Conservation (phyloP, 2,797 vertebrate genomes). For the Cygnus olor region DNA sequence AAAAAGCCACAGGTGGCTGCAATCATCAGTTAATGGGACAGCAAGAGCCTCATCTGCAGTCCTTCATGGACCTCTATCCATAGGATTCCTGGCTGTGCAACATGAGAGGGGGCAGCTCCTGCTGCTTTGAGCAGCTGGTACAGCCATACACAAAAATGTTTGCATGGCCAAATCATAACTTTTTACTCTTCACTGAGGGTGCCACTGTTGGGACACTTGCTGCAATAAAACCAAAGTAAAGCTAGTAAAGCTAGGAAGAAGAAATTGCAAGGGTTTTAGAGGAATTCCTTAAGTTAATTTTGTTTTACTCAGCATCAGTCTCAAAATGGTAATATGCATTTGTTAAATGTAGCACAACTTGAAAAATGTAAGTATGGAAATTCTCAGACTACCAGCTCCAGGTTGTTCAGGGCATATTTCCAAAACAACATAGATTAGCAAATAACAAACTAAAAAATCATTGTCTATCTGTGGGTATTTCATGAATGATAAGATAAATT, state of each 20-base stretch:
- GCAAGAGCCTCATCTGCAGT: neutral
- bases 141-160: accelerated
- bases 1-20: neutral
- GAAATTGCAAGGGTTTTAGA: neutral
- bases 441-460: neutral
- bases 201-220: neutral
- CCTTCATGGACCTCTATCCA: neutral
- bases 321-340: neutral
- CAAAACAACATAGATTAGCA: neutral
- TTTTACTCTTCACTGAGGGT: accelerated
- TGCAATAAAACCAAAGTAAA: neutral
- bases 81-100: neutral
- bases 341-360: neutral
- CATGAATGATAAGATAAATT: neutral
- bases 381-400: neutral
- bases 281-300: neutral
- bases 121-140: neutral
- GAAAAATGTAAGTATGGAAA: neutral
- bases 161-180: neutral
- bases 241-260: neutral
- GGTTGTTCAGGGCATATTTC: neutral
- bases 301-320: neutral
- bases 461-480: neutral
- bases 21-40: neutral
- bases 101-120: neutral